Conservation (phyloP, 2,888 invertebrate genomes). For the Folsomia manolachei region DNA sequence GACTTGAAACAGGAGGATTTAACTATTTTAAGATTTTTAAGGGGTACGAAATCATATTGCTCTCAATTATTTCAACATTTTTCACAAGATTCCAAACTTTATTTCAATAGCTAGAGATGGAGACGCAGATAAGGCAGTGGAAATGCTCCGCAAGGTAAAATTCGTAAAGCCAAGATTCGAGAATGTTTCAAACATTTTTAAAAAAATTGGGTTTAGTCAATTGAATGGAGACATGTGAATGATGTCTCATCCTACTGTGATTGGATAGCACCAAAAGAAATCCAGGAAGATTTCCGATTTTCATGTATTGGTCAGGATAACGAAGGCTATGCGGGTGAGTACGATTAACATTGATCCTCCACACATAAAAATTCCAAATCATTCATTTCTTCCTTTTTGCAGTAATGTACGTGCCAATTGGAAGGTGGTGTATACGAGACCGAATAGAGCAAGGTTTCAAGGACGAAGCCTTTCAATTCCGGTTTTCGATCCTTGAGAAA, state of each 20-base stretch:
- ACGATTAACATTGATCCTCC: background rate
- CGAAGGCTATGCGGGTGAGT: conserved; percentile 39
- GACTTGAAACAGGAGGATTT: conserved; percentile 29
- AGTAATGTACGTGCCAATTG: conserved; percentile 33
- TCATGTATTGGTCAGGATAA: conserved; percentile 30
- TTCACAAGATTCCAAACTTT: background rate
- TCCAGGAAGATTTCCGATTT: conserved; percentile 31
- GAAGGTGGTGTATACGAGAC: conserved; percentile 30
- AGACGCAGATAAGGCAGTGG: conserved; percentile 81
- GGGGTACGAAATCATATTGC: conserved; percentile 32
- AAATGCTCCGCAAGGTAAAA: conserved; percentile 78
- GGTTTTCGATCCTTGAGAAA: conserved; percentile 30
- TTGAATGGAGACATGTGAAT: conserved; percentile 39
- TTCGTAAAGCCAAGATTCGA: background rate
- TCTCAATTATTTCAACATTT: too few relatives aligned
- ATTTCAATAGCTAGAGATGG: conserved; percentile 72
- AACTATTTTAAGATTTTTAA: conserved; percentile 31
- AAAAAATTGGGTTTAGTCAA: conserved; percentile 14
- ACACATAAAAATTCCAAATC: background rate
- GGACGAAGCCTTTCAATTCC: conserved; percentile 29
- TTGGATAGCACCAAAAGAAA: conserved; percentile 29
- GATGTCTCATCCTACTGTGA: conserved; percentile 27
- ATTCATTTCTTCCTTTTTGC: background rate
- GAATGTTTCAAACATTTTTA: background rate
- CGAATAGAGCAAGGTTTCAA: conserved; percentile 24